Evolutionary conservation across 2,888 invertebrate genomes (phyloP).

Genomic region (Caenorhabditis virilis): DNA sequence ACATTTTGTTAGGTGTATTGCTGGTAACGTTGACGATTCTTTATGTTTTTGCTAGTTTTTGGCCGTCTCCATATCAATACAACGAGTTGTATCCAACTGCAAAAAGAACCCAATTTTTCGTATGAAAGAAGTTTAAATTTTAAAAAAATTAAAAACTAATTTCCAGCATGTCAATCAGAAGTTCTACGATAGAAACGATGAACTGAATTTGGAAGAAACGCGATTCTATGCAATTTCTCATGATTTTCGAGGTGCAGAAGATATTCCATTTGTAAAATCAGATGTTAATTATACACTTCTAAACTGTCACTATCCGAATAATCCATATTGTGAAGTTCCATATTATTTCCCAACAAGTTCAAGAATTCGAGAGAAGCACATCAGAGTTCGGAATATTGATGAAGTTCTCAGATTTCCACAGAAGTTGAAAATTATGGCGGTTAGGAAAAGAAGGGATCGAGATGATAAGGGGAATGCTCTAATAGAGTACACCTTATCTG

Average conservation of each 20-base stretch:
- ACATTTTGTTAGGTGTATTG: constrained; percentile 31
- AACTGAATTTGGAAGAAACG: constrained; percentile 27
- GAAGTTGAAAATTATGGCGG: constrained; percentile 20
- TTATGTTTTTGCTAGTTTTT: constrained; percentile 34
- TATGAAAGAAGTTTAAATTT: constrained; percentile 22
- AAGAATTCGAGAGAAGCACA: constrained; percentile 40
- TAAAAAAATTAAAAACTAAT: not conserved
- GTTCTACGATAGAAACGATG: constrained; percentile 37
- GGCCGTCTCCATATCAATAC: constrained; percentile 43
- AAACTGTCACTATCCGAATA: constrained; percentile 31
- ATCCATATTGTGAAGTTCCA: constrained; percentile 53
- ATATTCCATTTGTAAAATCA: constrained; percentile 53
- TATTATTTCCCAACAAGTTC: constrained; percentile 51
- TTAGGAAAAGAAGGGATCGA: constrained; percentile 15
- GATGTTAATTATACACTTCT: constrained; percentile 32
- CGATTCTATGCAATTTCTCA: constrained; percentile 53
- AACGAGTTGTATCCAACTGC: constrained; percentile 50
- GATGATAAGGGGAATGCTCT: not conserved
- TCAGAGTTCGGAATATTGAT: constrained; percentile 36
- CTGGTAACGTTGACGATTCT: constrained; percentile 33
- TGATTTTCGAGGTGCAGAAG: constrained; percentile 53
- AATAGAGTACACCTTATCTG: no score
- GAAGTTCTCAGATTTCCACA: constrained; percentile 36
- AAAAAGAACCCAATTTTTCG: constrained; percentile 56
- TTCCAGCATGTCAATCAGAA: constrained; percentile 54